Evolutionary conservation across 2,113 vertebrate species (phyloP).

Genomic region (Phylloscopus trochilus): DNA sequence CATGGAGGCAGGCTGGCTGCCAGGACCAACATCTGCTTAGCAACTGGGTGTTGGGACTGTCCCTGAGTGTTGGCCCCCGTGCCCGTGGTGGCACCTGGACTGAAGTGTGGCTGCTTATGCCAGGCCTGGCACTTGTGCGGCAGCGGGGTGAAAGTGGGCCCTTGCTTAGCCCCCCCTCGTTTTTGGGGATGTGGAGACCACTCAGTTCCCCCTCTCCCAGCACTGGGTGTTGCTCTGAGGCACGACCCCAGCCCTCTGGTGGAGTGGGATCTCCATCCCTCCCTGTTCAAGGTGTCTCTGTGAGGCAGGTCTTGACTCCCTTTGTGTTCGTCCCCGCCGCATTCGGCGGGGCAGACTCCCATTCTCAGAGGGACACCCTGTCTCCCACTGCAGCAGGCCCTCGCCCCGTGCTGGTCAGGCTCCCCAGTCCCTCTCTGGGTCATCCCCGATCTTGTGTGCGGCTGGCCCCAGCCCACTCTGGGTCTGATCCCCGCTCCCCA

Average conservation of each 20-base stretch:
- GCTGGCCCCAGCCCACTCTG: neutral
- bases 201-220: neutral
- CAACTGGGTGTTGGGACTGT: fast-evolving
- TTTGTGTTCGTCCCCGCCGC: neutral
- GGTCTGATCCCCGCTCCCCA: neutral
- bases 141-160: fast-evolving
- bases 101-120: neutral
- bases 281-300: neutral
- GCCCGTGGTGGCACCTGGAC: neutral
- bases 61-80: neutral
- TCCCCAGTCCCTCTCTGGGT: neutral
- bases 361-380: neutral
- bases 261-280: no score
- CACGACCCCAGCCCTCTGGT: neutral
- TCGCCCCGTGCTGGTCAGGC: neutral
- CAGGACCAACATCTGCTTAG: neutral
- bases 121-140: neutral
- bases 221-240: neutral
- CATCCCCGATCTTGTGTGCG: fast-evolving
- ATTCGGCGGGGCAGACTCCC: neutral
- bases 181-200: neutral
- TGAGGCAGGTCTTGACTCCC: neutral
- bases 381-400: fast-evolving
- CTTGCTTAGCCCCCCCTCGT: fast-evolving
- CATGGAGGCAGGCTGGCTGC: neutral